Base-by-base conservation (phyloP, 2,888 invertebrate species). In the Ichneumoninae sp. region DNA sequence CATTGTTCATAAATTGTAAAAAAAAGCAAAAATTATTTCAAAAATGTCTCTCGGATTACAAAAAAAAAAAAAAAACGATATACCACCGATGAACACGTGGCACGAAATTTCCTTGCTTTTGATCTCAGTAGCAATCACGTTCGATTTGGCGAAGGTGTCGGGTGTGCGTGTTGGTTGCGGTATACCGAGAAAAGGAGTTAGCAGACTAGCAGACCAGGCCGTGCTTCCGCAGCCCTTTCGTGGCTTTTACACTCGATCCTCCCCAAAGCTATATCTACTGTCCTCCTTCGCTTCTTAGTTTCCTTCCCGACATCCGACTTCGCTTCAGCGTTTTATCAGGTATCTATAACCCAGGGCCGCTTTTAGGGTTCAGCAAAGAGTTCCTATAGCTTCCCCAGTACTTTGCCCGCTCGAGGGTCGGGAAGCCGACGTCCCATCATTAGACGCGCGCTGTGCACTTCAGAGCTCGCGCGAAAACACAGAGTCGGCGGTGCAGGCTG, bases 401-500 rank as follows among this genome's bases (percentile, higher is more conserved):
- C 60, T 62, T 33, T 33, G n/a, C 33, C 33, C 5, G 26, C 57
- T 57, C 60, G 57, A 13, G 26, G 26, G 26, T 30, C 60, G 57
- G 8, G 26, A 26, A 57, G 13, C 26, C 16, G 30, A 62, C 60
- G 60, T 62, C 66, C 77, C 80, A 77, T 82, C 78, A 80, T 86
- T 86, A 82, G 66, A 86, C 75, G 60, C 74, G 72, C 54, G 80
- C 36, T 82, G 84, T 57, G 78, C 71, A 78, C 86, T 86, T 84
- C 40, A 86, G 74, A 80, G 65, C 69, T 77, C 54, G 57, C 13
- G n/a, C 62, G 72, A 65, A n/a, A 30, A 13, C 50, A 33, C 60
- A 62, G 65, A 26, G 54, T 33, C 54, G 65, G 40, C 62, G 70
- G 26, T 69, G 54, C 69, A 68, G 68, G 50, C n/a, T 44, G 52